Percentiles rank a stretch among this genome's conserved stretches.
phyloP scores from a whole-genome alignment of 2,797 vertebrate species.

The Sphenodon punctatus region DNA sequence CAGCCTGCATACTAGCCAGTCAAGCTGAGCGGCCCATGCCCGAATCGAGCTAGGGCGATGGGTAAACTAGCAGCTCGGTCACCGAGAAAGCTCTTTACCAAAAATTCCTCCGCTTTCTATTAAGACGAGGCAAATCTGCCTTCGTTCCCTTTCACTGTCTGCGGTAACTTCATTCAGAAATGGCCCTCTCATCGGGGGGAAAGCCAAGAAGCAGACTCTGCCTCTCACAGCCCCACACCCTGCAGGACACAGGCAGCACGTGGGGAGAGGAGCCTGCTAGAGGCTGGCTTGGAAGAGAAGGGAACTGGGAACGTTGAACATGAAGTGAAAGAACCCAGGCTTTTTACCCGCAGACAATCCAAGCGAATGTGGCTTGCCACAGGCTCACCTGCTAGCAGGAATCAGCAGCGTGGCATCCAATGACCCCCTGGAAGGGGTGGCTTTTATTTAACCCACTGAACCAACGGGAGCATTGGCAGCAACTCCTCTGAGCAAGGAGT shows the following conservation, averaged over 20 bases:
- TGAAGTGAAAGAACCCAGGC: no score
- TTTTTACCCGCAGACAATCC: not conserved
- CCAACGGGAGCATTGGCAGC: not conserved
- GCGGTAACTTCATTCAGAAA: no score
- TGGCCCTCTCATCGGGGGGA: not conserved
- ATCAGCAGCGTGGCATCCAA: not conserved
- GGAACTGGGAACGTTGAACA: no score
- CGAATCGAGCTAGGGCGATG: accelerated
- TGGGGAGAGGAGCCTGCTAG: not conserved
- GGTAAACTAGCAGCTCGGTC: not conserved
- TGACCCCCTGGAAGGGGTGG: not conserved
- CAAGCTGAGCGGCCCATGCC: accelerated
- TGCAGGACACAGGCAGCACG: not conserved
- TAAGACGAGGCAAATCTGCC: not conserved
- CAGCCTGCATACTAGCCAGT: accelerated
- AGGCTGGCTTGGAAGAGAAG: not conserved
- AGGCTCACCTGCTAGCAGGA: not conserved
- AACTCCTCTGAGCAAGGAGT: not conserved
- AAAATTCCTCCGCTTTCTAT: not conserved
- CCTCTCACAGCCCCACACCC: not conserved
- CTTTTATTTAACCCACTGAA: not conserved
- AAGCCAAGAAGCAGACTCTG: not conserved
- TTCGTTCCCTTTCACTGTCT: not conserved
- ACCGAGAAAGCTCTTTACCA: not conserved
- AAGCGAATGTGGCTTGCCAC: not conserved